phyloP scores from a whole-genome alignment of 1,140 invertebrate species.

The Aphelinus certus region DNA sequence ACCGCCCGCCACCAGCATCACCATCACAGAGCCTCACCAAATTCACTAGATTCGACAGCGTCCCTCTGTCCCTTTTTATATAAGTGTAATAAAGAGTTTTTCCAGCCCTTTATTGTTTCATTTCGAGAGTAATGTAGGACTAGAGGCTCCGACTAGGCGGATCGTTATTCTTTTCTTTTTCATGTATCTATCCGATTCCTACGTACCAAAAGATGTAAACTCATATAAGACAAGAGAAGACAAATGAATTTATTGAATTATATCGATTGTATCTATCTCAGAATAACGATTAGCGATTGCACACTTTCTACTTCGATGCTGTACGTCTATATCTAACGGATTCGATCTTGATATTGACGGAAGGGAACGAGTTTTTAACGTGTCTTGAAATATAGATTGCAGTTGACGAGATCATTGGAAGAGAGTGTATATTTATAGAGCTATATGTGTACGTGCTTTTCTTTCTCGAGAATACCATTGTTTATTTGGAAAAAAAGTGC shows the following conservation, averaged over 20 bases:
- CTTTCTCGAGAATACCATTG: constrained; percentile 1
- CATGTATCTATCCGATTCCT: too few relatives aligned
- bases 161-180: too few relatives aligned
- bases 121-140: too few relatives aligned
- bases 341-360: constrained; percentile 16
- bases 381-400: constrained; percentile 3
- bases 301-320: constrained; percentile 15
- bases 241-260: constrained; percentile 17
- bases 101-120: too few relatives aligned
- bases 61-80: too few relatives aligned
- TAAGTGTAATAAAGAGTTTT: too few relatives aligned
- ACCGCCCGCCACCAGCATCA: neutral
- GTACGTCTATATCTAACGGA: constrained; percentile 6
- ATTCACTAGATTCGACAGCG: too few relatives aligned
- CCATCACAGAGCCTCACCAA: neutral
- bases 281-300: constrained; percentile 18
- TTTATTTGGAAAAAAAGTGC: constrained; percentile 44
- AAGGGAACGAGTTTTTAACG: constrained; percentile 18
- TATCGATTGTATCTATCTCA: constrained; percentile 23
- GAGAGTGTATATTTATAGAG: constrained; percentile 33
- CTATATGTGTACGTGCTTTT: constrained; percentile 22
- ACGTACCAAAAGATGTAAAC: too few relatives aligned
- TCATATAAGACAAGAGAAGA: constrained; percentile 1
- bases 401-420: constrained; percentile 19
- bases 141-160: too few relatives aligned